Conservation (phyloP, 2,797 vertebrate species). For the Rhabdophis nuchalis region DNA sequence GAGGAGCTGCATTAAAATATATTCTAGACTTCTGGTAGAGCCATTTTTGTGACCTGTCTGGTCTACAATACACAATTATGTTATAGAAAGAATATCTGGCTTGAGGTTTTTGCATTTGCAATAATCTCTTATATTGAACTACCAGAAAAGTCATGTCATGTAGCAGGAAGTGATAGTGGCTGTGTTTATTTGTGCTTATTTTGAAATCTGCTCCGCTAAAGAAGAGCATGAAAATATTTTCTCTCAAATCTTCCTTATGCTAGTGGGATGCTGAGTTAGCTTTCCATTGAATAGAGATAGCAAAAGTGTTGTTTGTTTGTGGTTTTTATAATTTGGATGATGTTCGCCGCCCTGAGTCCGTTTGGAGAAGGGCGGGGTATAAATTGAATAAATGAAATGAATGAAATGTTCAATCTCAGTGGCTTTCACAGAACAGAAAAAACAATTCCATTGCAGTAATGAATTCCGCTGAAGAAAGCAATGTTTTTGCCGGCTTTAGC, state of each 20-base stretch:
- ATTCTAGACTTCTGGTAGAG: background rate
- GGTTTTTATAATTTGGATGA: background rate
- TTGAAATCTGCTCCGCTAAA: background rate
- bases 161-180: background rate
- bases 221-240: background rate
- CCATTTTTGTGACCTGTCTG: background rate
- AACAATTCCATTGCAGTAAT: background rate
- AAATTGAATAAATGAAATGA: no score
- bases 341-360: no score
- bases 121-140: background rate
- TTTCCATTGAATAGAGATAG: background rate
- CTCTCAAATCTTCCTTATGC: background rate
- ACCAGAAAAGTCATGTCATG: background rate
- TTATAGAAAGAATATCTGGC: background rate
- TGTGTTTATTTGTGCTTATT: background rate
- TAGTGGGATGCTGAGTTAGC: background rate
- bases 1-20: background rate
- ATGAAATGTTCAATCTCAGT: background rate
- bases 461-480: background rate
- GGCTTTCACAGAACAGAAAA: background rate
- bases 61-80: background rate
- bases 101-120: background rate
- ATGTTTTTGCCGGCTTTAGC: background rate
- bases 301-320: background rate
- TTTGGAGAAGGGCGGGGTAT: no score